Conservation (phyloP, 2,797 vertebrate species). For the Choloepus didactylus region DNA sequence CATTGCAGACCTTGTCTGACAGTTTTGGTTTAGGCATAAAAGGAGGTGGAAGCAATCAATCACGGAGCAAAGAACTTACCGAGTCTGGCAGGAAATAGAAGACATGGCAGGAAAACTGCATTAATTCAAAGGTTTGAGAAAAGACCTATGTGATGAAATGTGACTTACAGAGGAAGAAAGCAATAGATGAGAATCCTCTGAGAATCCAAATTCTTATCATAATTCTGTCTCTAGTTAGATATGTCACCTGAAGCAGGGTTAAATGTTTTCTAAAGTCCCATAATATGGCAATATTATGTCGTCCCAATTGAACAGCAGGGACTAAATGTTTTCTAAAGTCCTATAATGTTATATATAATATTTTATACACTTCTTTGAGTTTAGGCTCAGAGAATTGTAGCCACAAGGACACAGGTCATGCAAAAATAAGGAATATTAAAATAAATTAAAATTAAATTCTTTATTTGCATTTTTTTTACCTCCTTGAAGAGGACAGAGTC, state of each 20-base stretch:
- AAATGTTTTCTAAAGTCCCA: background rate
- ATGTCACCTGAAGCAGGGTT: background rate
- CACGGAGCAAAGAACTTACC: background rate
- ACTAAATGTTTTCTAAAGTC: background rate
- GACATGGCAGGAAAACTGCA: background rate
- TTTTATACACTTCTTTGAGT: background rate
- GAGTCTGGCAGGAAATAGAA: background rate
- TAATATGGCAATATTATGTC: background rate
- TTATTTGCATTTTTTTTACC: background rate
- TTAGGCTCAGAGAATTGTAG: background rate
- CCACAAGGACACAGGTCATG: background rate
- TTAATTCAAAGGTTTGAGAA: constrained; percentile 1
- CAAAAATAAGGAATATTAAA: background rate
- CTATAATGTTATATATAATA: background rate
- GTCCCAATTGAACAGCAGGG: background rate
- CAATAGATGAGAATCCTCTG: background rate
- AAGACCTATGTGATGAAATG: constrained; percentile 12
- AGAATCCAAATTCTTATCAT: background rate
- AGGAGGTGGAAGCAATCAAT: background rate
- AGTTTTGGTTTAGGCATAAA: background rate
- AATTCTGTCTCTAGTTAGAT: background rate
- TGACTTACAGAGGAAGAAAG: background rate
- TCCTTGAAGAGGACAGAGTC: background rate
- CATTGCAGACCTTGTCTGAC: background rate
- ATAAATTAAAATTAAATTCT: background rate